Evolutionary conservation across 2,113 vertebrate genomes (phyloP).

Genomic region (Protomyctophum bolini): DNA sequence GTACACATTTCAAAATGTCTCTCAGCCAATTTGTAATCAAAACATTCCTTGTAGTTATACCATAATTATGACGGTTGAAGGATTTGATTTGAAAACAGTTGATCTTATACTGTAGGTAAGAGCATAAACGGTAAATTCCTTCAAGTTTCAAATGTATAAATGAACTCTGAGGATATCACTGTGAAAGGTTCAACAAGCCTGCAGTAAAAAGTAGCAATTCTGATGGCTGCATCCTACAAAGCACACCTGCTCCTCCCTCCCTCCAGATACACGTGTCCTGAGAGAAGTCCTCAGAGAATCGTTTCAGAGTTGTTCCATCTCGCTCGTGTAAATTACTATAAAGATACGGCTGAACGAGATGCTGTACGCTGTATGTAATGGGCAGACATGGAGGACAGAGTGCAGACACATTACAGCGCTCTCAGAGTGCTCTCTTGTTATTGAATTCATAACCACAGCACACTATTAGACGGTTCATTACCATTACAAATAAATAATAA

Average conservation of each 20-base stretch:
- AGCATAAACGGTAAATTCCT: no score
- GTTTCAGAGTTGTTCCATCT: constrained; percentile 13
- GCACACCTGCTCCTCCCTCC: constrained; percentile 6
- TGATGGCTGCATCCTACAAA: neutral
- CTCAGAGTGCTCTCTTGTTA: constrained; percentile 29
- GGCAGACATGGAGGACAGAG: constrained; percentile 28
- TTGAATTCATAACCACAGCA: constrained; percentile 32
- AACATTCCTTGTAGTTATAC: no score
- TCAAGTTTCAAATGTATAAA: no score
- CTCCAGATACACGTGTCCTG: constrained; percentile 28
- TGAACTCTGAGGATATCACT: no score
- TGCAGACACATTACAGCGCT: constrained; percentile 30
- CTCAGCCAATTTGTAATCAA: no score
- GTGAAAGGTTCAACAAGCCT: no score
- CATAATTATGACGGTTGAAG: no score
- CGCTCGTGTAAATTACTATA: constrained; percentile 23
- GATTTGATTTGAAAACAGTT: no score
- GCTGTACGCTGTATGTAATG: neutral
- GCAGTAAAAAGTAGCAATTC: no score
- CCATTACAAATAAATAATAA: constrained; percentile 49
- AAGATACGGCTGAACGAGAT: constrained; percentile 25
- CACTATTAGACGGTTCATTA: constrained; percentile 8
- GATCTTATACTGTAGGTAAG: no score
- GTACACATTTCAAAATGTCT: no score
- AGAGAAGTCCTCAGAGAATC: constrained; percentile 29